Evolutionary conservation across 2,888 invertebrate species (phyloP), one percentile per base, ranked within the genome.

Genomic region (Mechanitis messenoides): DNA sequence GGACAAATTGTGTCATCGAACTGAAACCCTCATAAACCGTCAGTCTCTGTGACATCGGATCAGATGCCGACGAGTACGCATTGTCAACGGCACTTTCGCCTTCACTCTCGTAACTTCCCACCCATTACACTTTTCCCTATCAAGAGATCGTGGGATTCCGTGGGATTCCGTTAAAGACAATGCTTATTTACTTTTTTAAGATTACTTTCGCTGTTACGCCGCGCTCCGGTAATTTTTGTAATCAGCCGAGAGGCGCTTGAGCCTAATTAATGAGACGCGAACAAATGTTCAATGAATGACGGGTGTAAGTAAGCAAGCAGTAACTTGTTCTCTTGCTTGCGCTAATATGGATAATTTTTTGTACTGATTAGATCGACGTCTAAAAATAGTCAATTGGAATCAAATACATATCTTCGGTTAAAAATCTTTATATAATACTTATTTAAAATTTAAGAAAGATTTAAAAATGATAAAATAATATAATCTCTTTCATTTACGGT

Each of bases 81-180:
- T 84, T 85, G 84, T 85, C 80, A 73, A 69, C 67, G 74, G 77
- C 55, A 62, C 84, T 87, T 86, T 88, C 87, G 80, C 84, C 87
- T 81, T 86, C 71, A 64, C 68, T 68, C 76, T 73, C 72, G 72
- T 79, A 76, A 75, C 78, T 87, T 88, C 89, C 85, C 89, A 88
- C 82, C 75, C 81, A 85, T 82, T 82, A 81, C 85, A 83, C 81
- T 84, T 87, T 86, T 86, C 84, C 83, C 83, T 86, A 85, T 86
- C 87, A 80, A 72, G 77, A 85, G 83, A 88, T 87, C 89, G 89
- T 89, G 89, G 86, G 89, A 89, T 66, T 68, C 67, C 66, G 69
- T 67, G 89, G 86, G 89, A 89, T 66, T 68, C 67, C 66, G 69
- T 67, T 70, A 74, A 74, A 79, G 75, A 87, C 87, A 88, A 87